Evolutionary conservation across 2,888 invertebrate species (phyloP).

Genomic region (Alcis repandata): DNA sequence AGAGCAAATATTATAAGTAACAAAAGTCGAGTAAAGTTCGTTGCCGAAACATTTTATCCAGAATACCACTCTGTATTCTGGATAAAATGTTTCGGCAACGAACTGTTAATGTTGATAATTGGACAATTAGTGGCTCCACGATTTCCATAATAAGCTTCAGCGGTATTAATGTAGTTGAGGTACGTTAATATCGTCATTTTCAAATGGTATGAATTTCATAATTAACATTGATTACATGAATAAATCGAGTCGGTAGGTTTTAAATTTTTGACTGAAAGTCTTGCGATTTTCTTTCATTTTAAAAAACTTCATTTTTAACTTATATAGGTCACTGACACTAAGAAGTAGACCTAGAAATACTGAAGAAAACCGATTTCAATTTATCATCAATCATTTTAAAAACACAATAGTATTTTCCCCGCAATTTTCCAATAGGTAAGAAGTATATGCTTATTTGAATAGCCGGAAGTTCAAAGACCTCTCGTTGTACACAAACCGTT

Average conservation of each 20-base stretch:
- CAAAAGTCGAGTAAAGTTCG: background rate
- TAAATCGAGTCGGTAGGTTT: background rate
- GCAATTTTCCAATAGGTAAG: slow-evolving; percentile 38
- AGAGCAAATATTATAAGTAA: slow-evolving; percentile 24
- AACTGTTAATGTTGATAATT: slow-evolving; percentile 29
- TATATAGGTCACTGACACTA: background rate
- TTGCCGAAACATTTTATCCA: background rate
- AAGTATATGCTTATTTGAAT: slow-evolving; percentile 35
- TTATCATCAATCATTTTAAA: slow-evolving; percentile 1
- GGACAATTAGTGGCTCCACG: slow-evolving; percentile 35
- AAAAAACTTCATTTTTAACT: background rate
- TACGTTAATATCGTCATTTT: slow-evolving; percentile 36
- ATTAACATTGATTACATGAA: background rate
- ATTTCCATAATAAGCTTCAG: slow-evolving; percentile 38
- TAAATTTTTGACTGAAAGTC: background rate
- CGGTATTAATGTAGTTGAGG: slow-evolving; percentile 34
- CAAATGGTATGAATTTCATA: slow-evolving; percentile 12
- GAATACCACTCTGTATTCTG: background rate
- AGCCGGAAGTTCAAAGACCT: slow-evolving; percentile 61
- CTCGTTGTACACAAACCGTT: slow-evolving; percentile 58
- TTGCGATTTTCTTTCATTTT: no score
- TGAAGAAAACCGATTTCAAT: background rate
- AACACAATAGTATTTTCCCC: slow-evolving; percentile 18
- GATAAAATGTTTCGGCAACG: no score
- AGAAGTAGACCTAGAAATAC: background rate